Evolutionary conservation across 2,797 vertebrate species (phyloP).

Genomic region (Acrossocheilus fasciatus): DNA sequence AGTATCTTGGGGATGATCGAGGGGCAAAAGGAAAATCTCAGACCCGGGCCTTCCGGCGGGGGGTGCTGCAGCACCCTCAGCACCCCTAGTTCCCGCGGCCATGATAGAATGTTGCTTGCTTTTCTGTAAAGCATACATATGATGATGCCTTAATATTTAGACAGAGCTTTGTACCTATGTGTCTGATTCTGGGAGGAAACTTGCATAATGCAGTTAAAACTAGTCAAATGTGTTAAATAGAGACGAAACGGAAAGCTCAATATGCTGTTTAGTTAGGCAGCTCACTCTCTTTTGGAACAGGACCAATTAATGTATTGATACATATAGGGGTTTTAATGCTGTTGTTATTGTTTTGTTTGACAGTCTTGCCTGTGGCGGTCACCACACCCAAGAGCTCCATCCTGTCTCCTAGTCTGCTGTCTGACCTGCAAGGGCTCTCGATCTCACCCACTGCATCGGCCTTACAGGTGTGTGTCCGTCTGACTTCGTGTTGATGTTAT

Average conservation of each 20-base stretch:
- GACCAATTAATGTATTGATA: background rate
- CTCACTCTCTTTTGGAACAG: no score
- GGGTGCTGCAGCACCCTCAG: no score
- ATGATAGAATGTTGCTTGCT: no score
- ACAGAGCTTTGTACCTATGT: background rate
- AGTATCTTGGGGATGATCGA: no score
- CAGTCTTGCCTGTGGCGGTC: constrained; percentile 81
- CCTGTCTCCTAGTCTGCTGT: constrained; percentile 84
- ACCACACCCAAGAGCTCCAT: constrained; percentile 72
- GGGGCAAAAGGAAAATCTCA: no score
- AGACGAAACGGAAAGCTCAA: background rate
- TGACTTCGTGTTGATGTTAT: background rate
- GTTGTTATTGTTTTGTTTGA: constrained; percentile 3
- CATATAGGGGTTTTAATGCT: background rate
- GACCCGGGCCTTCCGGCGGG: no score
- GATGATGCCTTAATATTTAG: background rate
- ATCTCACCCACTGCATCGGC: constrained; percentile 81
- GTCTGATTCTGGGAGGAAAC: background rate
- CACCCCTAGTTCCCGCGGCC: no score
- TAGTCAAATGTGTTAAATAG: background rate
- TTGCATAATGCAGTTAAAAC: background rate
- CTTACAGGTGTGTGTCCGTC: constrained; percentile 79
- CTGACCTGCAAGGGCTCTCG: constrained; percentile 92
- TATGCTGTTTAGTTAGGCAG: background rate
- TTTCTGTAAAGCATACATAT: background rate